Evolutionary conservation across 2,888 invertebrate species (phyloP).

Genomic region (Xanthorhoe designata): DNA sequence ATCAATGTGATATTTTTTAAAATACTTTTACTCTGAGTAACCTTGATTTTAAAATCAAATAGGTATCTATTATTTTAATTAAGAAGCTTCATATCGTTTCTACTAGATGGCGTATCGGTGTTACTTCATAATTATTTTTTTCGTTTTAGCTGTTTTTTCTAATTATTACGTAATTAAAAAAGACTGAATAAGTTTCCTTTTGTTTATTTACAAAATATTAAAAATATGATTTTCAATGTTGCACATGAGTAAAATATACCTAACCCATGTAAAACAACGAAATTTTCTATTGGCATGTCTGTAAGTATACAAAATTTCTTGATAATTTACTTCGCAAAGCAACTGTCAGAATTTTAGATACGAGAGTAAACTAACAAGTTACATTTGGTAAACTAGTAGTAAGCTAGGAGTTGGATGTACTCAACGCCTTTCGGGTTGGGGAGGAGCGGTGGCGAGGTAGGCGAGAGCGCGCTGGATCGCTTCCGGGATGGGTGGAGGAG

Average conservation of each 20-base stretch:
- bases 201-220: slow-evolving; percentile 30
- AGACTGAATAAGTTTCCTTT: slow-evolving; percentile 9
- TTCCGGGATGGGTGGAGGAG: slow-evolving; percentile 89
- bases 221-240: slow-evolving; percentile 14
- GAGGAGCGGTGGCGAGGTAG: slow-evolving; percentile 88
- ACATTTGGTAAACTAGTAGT: slow-evolving; percentile 23
- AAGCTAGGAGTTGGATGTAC: slow-evolving; percentile 23
- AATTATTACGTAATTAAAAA: neutral
- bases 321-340: slow-evolving; percentile 15
- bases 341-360: slow-evolving; percentile 12
- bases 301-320: slow-evolving; percentile 22
- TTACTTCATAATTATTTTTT: neutral
- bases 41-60: slow-evolving; percentile 3
- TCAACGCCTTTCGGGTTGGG: slow-evolving; percentile 67
- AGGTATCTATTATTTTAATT: neutral
- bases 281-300: slow-evolving; percentile 22
- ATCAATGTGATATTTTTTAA: neutral
- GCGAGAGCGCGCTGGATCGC: slow-evolving; percentile 88
- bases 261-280: slow-evolving; percentile 20
- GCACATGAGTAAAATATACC: slow-evolving; percentile 1
- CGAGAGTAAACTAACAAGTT: slow-evolving; percentile 18
- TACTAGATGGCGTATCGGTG: slow-evolving; percentile 6
- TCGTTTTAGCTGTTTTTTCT: neutral
- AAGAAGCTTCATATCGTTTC: neutral
- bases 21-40: neutral